Conservation (phyloP, 92 coral and sea anemone species). For the Palythoa caribaeorum region DNA sequence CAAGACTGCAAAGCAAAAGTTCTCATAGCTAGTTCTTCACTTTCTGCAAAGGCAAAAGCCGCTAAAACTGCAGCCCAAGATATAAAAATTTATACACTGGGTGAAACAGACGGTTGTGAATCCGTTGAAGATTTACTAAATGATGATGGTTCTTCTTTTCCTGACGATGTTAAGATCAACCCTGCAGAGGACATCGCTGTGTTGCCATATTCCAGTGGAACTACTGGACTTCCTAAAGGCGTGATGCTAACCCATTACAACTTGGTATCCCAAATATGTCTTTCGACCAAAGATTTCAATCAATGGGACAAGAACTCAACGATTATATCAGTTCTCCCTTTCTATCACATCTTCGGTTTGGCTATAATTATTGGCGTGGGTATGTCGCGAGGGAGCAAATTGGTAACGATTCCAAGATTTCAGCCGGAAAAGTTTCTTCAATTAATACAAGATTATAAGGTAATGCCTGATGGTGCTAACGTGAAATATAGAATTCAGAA, state of each 20-base stretch:
- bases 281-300: slow-evolving; percentile 47
- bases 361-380: slow-evolving; percentile 61
- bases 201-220: slow-evolving; percentile 92
- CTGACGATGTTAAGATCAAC: slow-evolving; percentile 61
- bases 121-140: slow-evolving; percentile 66
- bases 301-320: slow-evolving; percentile 45
- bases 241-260: slow-evolving; percentile 94
- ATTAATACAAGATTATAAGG: slow-evolving; percentile 82
- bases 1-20: slow-evolving; percentile 68
- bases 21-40: slow-evolving; percentile 70
- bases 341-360: slow-evolving; percentile 83
- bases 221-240: slow-evolving; percentile 92
- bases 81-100: slow-evolving; percentile 74
- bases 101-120: slow-evolving; percentile 85
- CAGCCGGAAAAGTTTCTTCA: slow-evolving; percentile 76
- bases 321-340: slow-evolving; percentile 79
- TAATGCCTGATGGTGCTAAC: not conserved
- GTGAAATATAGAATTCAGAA: too few relatives aligned
- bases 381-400: slow-evolving; percentile 69
- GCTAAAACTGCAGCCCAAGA: slow-evolving; percentile 65
- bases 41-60: slow-evolving; percentile 69
- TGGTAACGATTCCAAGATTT: slow-evolving; percentile 77
- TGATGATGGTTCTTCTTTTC: slow-evolving; percentile 71
- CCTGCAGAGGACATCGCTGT: slow-evolving; percentile 82
- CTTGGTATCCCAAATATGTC: slow-evolving; percentile 71